Evolutionary conservation across 2,888 invertebrate genomes (phyloP), one percentile per base, ranked within the genome.

Genomic region (Tinea trinotella): DNA sequence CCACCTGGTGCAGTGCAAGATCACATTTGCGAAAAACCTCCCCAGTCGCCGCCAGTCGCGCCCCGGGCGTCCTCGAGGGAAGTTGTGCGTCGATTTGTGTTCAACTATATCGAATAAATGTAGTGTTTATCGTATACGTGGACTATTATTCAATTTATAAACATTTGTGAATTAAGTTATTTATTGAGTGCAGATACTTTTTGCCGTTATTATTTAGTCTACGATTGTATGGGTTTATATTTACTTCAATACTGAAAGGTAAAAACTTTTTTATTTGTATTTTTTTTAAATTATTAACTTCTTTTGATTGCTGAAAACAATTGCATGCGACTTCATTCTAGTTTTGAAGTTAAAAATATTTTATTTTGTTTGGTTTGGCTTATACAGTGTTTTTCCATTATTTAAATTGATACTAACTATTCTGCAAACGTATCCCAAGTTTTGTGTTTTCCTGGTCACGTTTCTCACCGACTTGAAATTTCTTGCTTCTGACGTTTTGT

Each of bases 1-100:
- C 46, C 46, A 46, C 46, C 46, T 46, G 46, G 50, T 50, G 50
- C 50, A 24, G 24, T 48, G 48, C 20, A 20, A 18, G 3, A 10
- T 48, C 19, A 18, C 48, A 19, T 17, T 48, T 13, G 19, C 50
- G 7, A 2, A 13, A 22, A 50, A 13, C 22, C 4, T n/a, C 50
- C 24, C 22, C 24, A 15, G 7, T 24, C 17, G 20, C n/a, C 50
- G 24, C 15, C 50, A 50, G 50, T 50, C 50, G 22, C 15, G 22
- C 50, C 50, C 24, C 50, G 22, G 50, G 24, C 22, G 24, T 24
- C 50, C n/a, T 18, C 50, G 15, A 24, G 24, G 22, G 50, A 10
- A 13, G 50, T 24, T 24, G 50, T 50, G 24, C 13, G 40, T 40
- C n/a, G 30, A 10, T 30, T 40, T 13, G 40, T 30, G 15, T 40